phyloP scores from a whole-genome alignment of 2,888 invertebrate genomes.

The Drosophila neonasuta region DNA sequence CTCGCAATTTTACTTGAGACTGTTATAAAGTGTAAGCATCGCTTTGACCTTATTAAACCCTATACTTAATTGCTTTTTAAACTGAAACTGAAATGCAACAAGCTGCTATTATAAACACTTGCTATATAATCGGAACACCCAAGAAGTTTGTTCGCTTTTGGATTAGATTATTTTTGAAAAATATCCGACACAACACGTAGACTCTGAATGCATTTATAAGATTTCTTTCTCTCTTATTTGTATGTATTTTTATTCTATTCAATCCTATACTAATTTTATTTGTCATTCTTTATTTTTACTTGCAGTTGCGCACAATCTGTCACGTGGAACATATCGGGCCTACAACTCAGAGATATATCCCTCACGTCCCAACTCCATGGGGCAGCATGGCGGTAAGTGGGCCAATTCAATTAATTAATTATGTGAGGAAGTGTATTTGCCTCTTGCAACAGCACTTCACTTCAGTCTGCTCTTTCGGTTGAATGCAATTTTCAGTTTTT shows the following conservation, averaged over 20 bases:
- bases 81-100: no score
- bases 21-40: no score
- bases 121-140: no score
- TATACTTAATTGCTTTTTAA: no score
- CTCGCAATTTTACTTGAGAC: no score
- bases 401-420: slow-evolving; percentile 40
- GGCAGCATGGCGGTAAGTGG: slow-evolving; percentile 61
- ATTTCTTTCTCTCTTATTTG: no score
- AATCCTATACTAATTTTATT: not conserved
- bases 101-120: no score
- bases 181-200: no score
- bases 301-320: slow-evolving; percentile 60
- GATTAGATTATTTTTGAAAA: no score
- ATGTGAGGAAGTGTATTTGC: not conserved
- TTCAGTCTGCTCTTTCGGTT: slow-evolving; percentile 7
- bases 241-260: not conserved
- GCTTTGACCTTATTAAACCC: no score
- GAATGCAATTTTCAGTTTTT: slow-evolving; percentile 54
- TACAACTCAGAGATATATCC: slow-evolving; percentile 54
- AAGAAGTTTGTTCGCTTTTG: no score
- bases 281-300: slow-evolving; percentile 13
- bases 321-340: slow-evolving; percentile 52
- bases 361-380: slow-evolving; percentile 38
- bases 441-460: not conserved
- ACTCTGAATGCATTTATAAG: no score